These are phyloP conservation scores for Melanotaenia parkinsoni DNA, from an alignment of 2,797 vertebrate genomes.

Conservation along the genomic window DNA sequence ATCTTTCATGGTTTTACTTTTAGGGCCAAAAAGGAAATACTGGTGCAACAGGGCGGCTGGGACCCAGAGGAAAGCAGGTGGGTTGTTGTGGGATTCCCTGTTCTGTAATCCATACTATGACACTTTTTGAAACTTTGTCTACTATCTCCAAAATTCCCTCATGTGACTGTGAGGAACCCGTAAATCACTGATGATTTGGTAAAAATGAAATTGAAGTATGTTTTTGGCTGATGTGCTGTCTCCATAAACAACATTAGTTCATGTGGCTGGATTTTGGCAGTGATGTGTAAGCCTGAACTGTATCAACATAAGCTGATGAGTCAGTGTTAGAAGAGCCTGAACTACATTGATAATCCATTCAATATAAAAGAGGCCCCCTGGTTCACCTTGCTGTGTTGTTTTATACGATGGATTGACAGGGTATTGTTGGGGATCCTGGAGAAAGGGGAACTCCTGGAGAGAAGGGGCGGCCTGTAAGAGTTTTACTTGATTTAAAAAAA, in stretches of 20 bases:
- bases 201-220: conserved; percentile 49
- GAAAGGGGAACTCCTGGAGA: conserved; percentile 79
- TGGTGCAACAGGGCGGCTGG: conserved; percentile 69
- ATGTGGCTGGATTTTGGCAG: conserved; percentile 63
- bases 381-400: conserved; percentile 17
- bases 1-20: conserved; percentile 42
- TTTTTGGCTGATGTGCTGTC: conserved; percentile 61
- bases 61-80: conserved; percentile 81
- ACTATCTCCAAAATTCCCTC: conserved; percentile 44
- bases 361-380: conserved; percentile 18
- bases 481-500: not conserved
- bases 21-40: conserved; percentile 78
- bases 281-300: conserved; percentile 48
- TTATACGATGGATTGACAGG: conserved; percentile 71
- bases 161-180: conserved; percentile 39
- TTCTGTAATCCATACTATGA: conserved; percentile 30
- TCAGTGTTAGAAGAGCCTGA: conserved; percentile 49
- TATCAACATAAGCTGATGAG: conserved; percentile 56
- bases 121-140: conserved; percentile 33
- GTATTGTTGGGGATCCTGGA: conserved; percentile 86
- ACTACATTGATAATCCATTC: conserved; percentile 35
- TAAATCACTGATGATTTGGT: conserved; percentile 66
- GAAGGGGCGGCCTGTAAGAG: conserved; percentile 85
- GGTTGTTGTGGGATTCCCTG: conserved; percentile 39
- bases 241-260: conserved; percentile 74